Base-by-base conservation (phyloP, 1,140 invertebrate genomes). In the Episyrphus balteatus region DNA sequence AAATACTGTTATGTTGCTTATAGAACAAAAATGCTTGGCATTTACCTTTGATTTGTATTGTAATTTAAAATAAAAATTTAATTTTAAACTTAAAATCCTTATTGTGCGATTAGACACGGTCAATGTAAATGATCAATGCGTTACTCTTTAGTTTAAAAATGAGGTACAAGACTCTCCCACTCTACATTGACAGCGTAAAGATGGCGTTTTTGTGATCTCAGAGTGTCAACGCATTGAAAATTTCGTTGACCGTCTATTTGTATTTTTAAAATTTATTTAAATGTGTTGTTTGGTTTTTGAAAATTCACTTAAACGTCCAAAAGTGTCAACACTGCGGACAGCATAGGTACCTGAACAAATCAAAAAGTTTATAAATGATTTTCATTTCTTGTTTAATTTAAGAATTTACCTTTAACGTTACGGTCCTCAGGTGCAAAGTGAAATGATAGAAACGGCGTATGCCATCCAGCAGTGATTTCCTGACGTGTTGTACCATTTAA, bases 401-500 rank as follows among this genome's bases (percentile, higher is more conserved):
- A 50, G 50, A 18, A 47, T 52, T 49, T 32, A 66, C 63, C 63
- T 42, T 55, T 55, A 44, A 51, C 52, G 46, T 40, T 41, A 1
- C 40, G 14, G 1, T 51, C 46, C 0, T 51, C 47, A 1, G 60
- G 58, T 39, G 56, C 42, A 47, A 21, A 67, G 11, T 68, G 65
- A 54, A 63, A 66, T 15, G 58, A 65, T n/a, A 62, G 54, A 56
- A 57, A 65, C 1, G 66, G 65, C 38, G 68, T 50, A 50, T 68
- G 65, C 58, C 61, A 61, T 18, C 45, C 53, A 1, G 41, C 18
- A 5, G 57, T 56, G 18, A 68, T 58, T 3, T 49, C 34, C 14
- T 34, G 41, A 61, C 61, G 68, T n/a, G 56, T 50, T 2, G 42
- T 51, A 1, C 19, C 31, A 9, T 44, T 55, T 50, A 18, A 46